Conservation (phyloP, 2,888 invertebrate genomes). For the Endotricha flammealis region DNA sequence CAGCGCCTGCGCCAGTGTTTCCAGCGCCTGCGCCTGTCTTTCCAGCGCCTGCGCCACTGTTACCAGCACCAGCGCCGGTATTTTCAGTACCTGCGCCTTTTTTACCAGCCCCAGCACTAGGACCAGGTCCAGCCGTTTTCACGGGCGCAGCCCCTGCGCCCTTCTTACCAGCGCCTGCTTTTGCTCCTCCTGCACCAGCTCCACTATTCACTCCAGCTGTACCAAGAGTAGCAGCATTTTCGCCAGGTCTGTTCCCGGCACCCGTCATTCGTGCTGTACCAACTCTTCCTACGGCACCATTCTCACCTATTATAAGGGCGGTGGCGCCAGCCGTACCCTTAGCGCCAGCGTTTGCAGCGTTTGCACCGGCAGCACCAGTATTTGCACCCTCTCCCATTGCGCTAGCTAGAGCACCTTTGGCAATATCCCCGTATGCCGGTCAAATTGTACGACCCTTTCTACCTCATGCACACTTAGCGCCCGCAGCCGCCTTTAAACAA, state of each 20-base stretch:
- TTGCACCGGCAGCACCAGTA: slow-evolving; percentile 13
- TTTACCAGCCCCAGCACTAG: slow-evolving; percentile 16
- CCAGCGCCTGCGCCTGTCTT: slow-evolving; percentile 30
- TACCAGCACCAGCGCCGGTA: slow-evolving; percentile 22
- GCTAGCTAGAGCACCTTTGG: slow-evolving; percentile 40
- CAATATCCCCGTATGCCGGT: slow-evolving; percentile 39
- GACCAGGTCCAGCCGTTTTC: slow-evolving; percentile 17
- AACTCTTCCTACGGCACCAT: slow-evolving; percentile 23
- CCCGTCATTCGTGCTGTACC: slow-evolving; percentile 25
- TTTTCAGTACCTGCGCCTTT: slow-evolving; percentile 10
- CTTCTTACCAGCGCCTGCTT: slow-evolving; percentile 10
- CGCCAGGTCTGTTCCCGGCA: too few species aligned
- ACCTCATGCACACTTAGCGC: slow-evolving; percentile 35
- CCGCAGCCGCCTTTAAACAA: slow-evolving; percentile 43
- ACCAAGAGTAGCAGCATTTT: slow-evolving; percentile 24
- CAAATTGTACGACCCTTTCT: slow-evolving; percentile 51
- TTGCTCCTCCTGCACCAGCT: slow-evolving; percentile 19
- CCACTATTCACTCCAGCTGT: slow-evolving; percentile 17
- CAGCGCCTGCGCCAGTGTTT: slow-evolving; percentile 19
- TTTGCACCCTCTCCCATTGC: slow-evolving; percentile 40
- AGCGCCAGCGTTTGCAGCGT: slow-evolving; percentile 10
- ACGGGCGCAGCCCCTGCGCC: slow-evolving; percentile 10
- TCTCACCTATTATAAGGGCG: slow-evolving; percentile 16
- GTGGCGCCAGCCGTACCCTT: slow-evolving; percentile 17
- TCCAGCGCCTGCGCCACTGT: slow-evolving; percentile 24